These are phyloP conservation scores for Mesoligia furuncula DNA, from an alignment of 2,888 invertebrate species.

Conservation along the genomic window DNA sequence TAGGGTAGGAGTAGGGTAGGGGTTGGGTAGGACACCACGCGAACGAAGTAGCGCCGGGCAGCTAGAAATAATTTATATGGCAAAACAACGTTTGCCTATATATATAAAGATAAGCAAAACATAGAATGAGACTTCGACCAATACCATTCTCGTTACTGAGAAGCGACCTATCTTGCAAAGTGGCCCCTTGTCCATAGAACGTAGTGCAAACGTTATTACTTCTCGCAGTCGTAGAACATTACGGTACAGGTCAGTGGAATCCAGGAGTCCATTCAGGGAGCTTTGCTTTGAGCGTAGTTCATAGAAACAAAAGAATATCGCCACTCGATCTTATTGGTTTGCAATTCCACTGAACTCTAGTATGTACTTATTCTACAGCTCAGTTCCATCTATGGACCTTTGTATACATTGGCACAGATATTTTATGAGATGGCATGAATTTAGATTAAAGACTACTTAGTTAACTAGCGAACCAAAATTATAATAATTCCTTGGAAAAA, in stretches of 20 bases:
- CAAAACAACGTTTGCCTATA: too few relatives aligned
- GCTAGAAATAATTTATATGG: too few relatives aligned
- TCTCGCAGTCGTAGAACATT: background rate
- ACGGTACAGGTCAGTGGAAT: background rate
- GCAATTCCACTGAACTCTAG: background rate
- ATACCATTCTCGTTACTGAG: background rate
- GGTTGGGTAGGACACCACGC: too few relatives aligned
- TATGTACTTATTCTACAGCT: background rate
- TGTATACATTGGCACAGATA: too few relatives aligned
- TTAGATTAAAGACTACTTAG: background rate
- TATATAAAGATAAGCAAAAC: background rate
- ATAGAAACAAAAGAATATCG: conserved; percentile 28
- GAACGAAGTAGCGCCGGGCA: too few relatives aligned
- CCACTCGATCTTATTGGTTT: conserved; percentile 3
- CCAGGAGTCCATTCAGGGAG: conserved; percentile 5
- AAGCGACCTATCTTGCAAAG: background rate
- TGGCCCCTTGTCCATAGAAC: background rate
- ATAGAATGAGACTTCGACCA: background rate
- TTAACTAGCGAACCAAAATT: background rate
- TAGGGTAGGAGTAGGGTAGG: too few relatives aligned
- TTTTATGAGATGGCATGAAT: background rate
- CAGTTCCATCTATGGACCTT: background rate
- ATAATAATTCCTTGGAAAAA: background rate
- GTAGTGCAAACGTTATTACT: conserved; percentile 15
- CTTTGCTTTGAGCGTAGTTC: conserved; percentile 25